Conservation (phyloP, 92 coral and sea anemone genomes). For the Actinernus sp. region DNA sequence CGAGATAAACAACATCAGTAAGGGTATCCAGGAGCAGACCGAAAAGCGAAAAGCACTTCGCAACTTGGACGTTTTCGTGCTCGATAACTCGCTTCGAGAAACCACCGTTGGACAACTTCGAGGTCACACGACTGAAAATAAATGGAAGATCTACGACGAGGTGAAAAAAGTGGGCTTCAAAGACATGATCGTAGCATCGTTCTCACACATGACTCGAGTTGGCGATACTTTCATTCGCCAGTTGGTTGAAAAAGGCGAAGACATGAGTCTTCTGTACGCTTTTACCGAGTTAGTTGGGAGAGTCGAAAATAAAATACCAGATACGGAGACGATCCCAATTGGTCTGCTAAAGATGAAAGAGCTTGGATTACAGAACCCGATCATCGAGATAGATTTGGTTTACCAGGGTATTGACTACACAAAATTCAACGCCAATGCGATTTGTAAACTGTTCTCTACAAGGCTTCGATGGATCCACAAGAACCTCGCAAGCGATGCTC, state of each 20-base stretch:
- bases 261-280: constrained; percentile 71
- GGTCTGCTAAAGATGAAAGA: constrained; percentile 74
- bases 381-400: constrained; percentile 81
- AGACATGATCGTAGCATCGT: constrained; percentile 88
- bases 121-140: constrained; percentile 81
- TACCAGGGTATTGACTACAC: constrained; percentile 75
- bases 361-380: constrained; percentile 61
- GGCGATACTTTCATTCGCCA: constrained; percentile 77
- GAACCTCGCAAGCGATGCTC: constrained; percentile 64
- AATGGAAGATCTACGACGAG: constrained; percentile 92
- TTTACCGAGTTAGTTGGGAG: constrained; percentile 82
- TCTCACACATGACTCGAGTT: constrained; percentile 92
- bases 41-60: too few species aligned
- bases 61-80: too few species aligned
- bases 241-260: constrained; percentile 76
- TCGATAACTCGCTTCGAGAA: too few species aligned
- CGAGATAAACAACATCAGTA: too few species aligned
- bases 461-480: constrained; percentile 71
- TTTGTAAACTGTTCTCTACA: constrained; percentile 42
- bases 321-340: constrained; percentile 62
- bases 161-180: too few species aligned
- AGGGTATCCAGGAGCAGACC: too few species aligned
- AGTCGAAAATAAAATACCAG: constrained; percentile 54
- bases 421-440: constrained; percentile 51
- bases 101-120: too few species aligned